Base-by-base conservation (phyloP, 2,888 invertebrate genomes). In the Lasioglossum calceatum region DNA sequence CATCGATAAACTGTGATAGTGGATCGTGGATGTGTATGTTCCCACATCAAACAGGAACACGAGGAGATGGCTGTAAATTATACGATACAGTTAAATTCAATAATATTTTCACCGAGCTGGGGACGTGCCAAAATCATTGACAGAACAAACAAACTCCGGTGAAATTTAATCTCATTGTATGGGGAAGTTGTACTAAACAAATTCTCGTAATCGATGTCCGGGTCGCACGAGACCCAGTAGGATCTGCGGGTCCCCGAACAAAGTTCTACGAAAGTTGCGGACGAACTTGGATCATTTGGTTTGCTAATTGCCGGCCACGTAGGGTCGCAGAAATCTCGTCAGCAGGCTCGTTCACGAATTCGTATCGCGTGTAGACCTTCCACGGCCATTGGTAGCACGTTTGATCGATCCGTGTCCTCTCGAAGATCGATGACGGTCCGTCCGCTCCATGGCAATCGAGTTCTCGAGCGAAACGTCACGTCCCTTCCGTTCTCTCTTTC, bases 351-450 rank as follows among this genome's bases (percentile, higher is more conserved):
- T 74, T 88, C 71, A 75, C 32, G 75, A 42, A 87, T 87, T 87
- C 87, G 81, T 47, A 61, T 39, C 87, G 72, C 79, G 82, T 39
- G 72, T 67, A 61, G 47, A n/a, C 61, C 77, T 70, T 85, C 81
- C 85, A 77, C 76, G 82, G 81, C 42, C 85, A 81, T 85, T 73
- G 76, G 80, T 71, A 61, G 50, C 79, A 71, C 82, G 88, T 81
- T 77, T 74, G 88, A 87, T 88, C 85, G 77, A 74, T 67, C 78
- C 85, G 73, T 79, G 87, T 77, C 78, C 77, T 79, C 81, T 36
- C 32, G 71, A 79, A 88, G 88, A 88, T 88, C 82, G 85, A 88
- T 61, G 75, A n/a, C 73, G 71, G 74, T 58, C 10, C 81, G 82
- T 71, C 67, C 79, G n/a, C n/a, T 67, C 81, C 88, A 85, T 85